A percentile compares a stretch with the other conserved stretches of the same genome.
These are phyloP conservation scores for Cryptocheilus praepositus DNA, from an alignment of 2,888 invertebrate species.

Conservation along the genomic window DNA sequence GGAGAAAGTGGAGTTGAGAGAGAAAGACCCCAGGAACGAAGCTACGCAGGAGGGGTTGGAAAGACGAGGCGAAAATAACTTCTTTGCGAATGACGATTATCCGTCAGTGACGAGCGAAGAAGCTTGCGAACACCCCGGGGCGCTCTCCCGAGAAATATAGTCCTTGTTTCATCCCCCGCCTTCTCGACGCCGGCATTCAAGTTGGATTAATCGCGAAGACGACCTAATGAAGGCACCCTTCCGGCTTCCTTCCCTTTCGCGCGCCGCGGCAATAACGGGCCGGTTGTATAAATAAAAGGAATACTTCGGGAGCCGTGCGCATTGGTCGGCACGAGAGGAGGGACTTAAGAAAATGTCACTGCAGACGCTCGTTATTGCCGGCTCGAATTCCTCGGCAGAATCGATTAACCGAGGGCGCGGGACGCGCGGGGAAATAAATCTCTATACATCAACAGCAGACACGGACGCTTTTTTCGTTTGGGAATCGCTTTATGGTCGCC, in stretches of 20 bases:
- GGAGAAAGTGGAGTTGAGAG: background rate
- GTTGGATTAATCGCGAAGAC: slow-evolving; percentile 62
- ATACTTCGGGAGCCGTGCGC: background rate
- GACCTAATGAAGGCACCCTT: slow-evolving; percentile 56
- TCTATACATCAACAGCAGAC: too few species aligned
- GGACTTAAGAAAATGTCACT: slow-evolving; percentile 1
- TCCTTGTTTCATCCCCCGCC: slow-evolving; percentile 34
- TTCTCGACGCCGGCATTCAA: slow-evolving; percentile 43
- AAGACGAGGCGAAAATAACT: slow-evolving; percentile 11
- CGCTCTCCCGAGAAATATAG: slow-evolving; percentile 24
- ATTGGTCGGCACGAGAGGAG: background rate
- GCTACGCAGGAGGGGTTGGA: background rate
- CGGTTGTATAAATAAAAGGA: slow-evolving; percentile 31
- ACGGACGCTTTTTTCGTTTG: too few species aligned
- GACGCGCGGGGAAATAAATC: background rate
- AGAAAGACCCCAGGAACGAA: background rate
- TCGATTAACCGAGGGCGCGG: slow-evolving; percentile 5
- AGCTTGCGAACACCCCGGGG: slow-evolving; percentile 44
- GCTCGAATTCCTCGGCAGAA: slow-evolving; percentile 12
- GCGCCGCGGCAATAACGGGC: slow-evolving; percentile 31
- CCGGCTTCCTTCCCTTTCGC: slow-evolving; percentile 19
- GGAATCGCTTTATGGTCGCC: too few species aligned
- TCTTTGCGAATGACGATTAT: slow-evolving; percentile 45
- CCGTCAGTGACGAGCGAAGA: slow-evolving; percentile 43
- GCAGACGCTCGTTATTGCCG: slow-evolving; percentile 15